A percentile compares a stretch with the other conserved stretches of the same genome.
Conservation (phyloP, 2,113 vertebrate genomes). For the Tretioscincus oriximinensis region DNA sequence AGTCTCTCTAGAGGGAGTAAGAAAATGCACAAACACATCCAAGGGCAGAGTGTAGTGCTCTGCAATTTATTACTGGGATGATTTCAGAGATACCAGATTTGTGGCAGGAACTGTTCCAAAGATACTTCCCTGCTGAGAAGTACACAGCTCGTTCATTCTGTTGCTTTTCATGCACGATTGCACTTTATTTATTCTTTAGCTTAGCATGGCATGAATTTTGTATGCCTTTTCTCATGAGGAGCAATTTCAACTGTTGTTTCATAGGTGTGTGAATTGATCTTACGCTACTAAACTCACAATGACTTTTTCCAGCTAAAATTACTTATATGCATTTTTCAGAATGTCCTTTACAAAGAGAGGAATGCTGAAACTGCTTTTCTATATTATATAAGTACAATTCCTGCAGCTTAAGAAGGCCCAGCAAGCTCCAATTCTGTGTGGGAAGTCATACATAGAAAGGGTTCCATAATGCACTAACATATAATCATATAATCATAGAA, state of each 20-base stretch:
- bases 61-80: slow-evolving; percentile 7
- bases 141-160: slow-evolving; percentile 5
- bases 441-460: not conserved
- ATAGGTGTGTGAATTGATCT: not conserved
- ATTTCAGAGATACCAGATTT: slow-evolving; percentile 3
- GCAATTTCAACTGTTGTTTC: slow-evolving; percentile 17
- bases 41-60: not conserved
- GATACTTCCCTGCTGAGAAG: slow-evolving; percentile 1
- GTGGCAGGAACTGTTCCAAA: slow-evolving; percentile 6
- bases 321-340: not conserved
- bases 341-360: not conserved
- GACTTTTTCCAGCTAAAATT: not conserved
- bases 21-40: slow-evolving; percentile 10
- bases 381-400: not conserved
- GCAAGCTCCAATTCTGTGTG: not conserved
- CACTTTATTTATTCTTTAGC: slow-evolving; percentile 10
- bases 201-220: slow-evolving; percentile 3
- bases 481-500: no score
- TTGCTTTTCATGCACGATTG: slow-evolving; percentile 9
- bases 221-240: not conserved
- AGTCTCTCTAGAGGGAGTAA: not conserved
- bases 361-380: not conserved
- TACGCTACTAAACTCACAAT: not conserved
- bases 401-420: not conserved
- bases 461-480: not conserved